These are phyloP conservation scores for Aelia acuminata DNA, from an alignment of 2,888 invertebrate genomes.

Conservation along the genomic window DNA sequence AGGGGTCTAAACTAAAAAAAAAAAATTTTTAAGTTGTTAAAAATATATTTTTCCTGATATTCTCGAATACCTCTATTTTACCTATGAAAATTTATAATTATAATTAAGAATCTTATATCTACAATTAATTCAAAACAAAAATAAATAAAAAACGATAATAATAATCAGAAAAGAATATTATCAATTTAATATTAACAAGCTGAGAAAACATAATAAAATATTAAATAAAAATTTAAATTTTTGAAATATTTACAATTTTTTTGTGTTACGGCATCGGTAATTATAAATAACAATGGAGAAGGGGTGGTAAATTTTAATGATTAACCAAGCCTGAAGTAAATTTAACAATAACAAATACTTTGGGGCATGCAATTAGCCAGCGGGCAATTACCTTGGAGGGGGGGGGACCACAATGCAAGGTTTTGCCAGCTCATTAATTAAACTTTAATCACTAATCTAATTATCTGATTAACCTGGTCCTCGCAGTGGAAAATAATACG, in stretches of 20 bases:
- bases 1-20: too few relatives aligned
- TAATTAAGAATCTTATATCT: too few relatives aligned
- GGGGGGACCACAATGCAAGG: constrained; percentile 31
- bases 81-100: too few relatives aligned
- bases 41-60: too few relatives aligned
- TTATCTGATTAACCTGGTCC: constrained; percentile 44
- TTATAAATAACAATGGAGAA: not conserved
- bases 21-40: too few relatives aligned
- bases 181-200: too few relatives aligned
- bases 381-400: constrained; percentile 13
- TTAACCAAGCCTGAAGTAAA: constrained; percentile 28
- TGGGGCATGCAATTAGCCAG: constrained; percentile 8
- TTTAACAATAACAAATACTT: constrained; percentile 26
- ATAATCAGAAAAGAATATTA: too few relatives aligned
- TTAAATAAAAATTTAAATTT: too few relatives aligned
- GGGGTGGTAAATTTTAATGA: not conserved
- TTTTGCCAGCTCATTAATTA: constrained; percentile 43
- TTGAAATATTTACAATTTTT: not conserved
- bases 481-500: constrained; percentile 24
- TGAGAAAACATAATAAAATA: too few relatives aligned
- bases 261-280: not conserved
- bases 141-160: too few relatives aligned
- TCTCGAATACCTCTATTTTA: too few relatives aligned
- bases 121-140: too few relatives aligned
- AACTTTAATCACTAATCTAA: constrained; percentile 41